Evolutionary conservation across 1,140 invertebrate species (phyloP), one percentile per base, ranked within the genome.

Genomic region (Notospermus geniculatus): DNA sequence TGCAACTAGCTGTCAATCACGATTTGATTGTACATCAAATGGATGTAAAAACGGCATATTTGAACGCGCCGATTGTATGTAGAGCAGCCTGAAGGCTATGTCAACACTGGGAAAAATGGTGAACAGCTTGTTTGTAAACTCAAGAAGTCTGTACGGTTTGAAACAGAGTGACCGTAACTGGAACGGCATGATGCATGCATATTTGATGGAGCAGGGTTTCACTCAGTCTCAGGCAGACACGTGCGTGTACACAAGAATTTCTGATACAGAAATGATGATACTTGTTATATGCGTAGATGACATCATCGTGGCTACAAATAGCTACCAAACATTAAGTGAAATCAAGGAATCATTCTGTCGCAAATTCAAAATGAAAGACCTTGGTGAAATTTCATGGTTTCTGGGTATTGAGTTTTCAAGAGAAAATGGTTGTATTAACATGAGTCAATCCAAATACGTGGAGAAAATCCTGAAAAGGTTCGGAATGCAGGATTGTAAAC

Each of bases 151-250:
- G 23, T 67, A 71, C 59, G 66, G 69, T 5, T 56, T 66, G 43
- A 68, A 70, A 58, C 64, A 72, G 46, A 54, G 55, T 46, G 56
- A 62, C 29, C 59, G 62, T 30, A 57, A 65, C 41, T 71, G 63
- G 64, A 63, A 71, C 41, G 27, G 30, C 22, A 56, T 50, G n/a
- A 58, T 68, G n/a, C 54, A 67, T 52, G n/a, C 77, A 59, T 79
- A 74, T 60, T 82, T 83, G 27, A 80, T 76, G 23, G 72, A 74
- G 2, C 69, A 76, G 64, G 74, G 75, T 2, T 76, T 84, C 46
- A 66, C n/a, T 28, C 67, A 63, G 36, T 52, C 36, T 32, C 32
- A 25, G n/a, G 43, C 50, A 63, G 68, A 68, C 52, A 52, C 22
- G 23, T 70, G 68, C 62, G 56, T 65, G 1, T 71, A 54, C 36